Evolutionary conservation across 1,140 invertebrate species (phyloP).

Genomic region (Asbolus verrucosus): DNA sequence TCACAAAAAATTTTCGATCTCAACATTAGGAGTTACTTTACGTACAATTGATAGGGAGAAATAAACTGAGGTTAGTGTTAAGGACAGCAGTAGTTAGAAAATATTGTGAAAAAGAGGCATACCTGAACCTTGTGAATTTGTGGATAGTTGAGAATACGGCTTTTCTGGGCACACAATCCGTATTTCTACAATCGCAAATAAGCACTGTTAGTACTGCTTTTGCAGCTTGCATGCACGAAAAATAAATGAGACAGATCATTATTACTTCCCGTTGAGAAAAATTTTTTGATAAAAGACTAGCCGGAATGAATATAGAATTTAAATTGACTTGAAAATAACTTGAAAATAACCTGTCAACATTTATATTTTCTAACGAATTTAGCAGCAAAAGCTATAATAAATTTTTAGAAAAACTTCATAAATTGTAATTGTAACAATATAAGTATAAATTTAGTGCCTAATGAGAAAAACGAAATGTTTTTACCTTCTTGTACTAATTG

Average conservation of each 20-base stretch:
- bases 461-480: background rate
- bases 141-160: constrained; percentile 65
- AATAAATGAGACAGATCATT: constrained; percentile 29
- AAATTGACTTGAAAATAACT: too few species aligned
- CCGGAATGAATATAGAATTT: too few species aligned
- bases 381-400: constrained; percentile 38
- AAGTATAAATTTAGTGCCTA: background rate
- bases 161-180: constrained; percentile 65
- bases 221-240: constrained; percentile 51
- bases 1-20: constrained; percentile 7
- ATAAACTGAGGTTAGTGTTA: constrained; percentile 29
- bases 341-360: constrained; percentile 12
- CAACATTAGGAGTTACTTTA: background rate
- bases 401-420: background rate
- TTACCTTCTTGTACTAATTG: constrained; percentile 49
- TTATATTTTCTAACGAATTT: constrained; percentile 19
- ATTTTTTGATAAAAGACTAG: too few species aligned
- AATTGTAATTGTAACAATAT: background rate
- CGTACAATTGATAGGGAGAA: constrained; percentile 24
- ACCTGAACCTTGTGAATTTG: constrained; percentile 65
- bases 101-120: constrained; percentile 55
- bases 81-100: constrained; percentile 21
- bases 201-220: constrained; percentile 61
- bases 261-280: too few species aligned
- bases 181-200: constrained; percentile 65